Evolutionary conservation across 37 sponge, comb jelly and placozoan genomes (phyloP).

Genomic region (Crambe crambe): DNA sequence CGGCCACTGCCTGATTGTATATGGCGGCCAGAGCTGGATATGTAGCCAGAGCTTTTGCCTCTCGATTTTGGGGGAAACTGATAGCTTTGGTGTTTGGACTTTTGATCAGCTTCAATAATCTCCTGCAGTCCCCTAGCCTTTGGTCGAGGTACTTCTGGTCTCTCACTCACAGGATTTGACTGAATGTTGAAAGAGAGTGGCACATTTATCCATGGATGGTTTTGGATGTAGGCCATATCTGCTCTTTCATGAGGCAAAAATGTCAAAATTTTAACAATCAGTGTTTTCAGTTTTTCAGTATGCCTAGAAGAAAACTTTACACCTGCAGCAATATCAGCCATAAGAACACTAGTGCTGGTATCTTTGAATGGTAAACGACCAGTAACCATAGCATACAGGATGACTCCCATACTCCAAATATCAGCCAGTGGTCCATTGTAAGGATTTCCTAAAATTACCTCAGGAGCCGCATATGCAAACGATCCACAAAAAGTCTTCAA

Average conservation of each 20-base stretch:
- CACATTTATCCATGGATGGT: constrained; percentile 58
- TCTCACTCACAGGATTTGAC: no score
- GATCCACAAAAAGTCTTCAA: constrained; percentile 90
- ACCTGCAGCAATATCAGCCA: constrained; percentile 56
- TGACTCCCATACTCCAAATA: constrained; percentile 95
- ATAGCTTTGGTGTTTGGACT: no score
- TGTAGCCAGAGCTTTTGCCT: background rate
- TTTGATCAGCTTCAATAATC: no score
- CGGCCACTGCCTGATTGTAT: no score
- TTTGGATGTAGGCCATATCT: constrained; percentile 24
- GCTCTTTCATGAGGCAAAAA: constrained; percentile 38
- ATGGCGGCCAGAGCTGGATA: no score
- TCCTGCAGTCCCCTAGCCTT: no score
- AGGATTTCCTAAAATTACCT: constrained; percentile 87
- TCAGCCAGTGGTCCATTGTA: constrained; percentile 84
- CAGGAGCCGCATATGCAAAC: constrained; percentile 94
- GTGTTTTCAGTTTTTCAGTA: constrained; percentile 30
- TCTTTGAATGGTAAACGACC: constrained; percentile 92
- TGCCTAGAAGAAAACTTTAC: constrained; percentile 54
- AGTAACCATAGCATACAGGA: constrained; percentile 90
- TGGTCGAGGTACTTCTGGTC: no score
- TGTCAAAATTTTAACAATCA: constrained; percentile 41
- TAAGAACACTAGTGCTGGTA: constrained; percentile 70
- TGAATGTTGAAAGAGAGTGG: background rate
- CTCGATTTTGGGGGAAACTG: background rate